A percentile compares a stretch with the other conserved stretches of the same genome.
Evolutionary conservation across 2,888 invertebrate species (phyloP).

Genomic region (Lithophane semibrunnea): DNA sequence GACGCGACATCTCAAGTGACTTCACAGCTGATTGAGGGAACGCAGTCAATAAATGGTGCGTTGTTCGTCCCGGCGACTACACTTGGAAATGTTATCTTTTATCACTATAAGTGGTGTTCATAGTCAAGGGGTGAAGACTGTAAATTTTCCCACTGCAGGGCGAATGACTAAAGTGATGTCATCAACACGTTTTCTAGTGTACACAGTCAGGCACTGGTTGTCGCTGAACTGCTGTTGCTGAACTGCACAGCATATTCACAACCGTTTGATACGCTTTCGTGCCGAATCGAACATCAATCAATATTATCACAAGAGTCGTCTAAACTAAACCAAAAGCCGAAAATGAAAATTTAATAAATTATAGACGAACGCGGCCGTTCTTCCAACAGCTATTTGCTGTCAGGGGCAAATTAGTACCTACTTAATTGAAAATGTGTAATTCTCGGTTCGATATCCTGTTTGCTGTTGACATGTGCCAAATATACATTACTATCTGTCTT

Average conservation of each 20-base stretch:
- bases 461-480: neutral
- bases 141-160: neutral
- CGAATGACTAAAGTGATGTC: neutral
- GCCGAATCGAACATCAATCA: neutral
- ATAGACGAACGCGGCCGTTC: neutral
- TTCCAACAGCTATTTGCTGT: neutral
- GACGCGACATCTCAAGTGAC: constrained; percentile 30
- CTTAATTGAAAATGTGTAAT: neutral
- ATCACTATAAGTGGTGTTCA: neutral
- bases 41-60: constrained; percentile 10
- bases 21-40: constrained; percentile 23
- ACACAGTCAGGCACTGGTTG: neutral
- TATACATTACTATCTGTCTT: no score
- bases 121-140: neutral
- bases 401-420: neutral
- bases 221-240: neutral
- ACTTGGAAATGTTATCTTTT: constrained; percentile 20
- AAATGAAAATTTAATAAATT: no score
- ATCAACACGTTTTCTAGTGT: neutral
- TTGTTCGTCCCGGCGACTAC: constrained; percentile 12
- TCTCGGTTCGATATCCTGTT: neutral
- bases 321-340: neutral
- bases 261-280: neutral
- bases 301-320: neutral
- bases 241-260: neutral